Percentiles rank a stretch among this genome's conserved stretches.
Conservation (phyloP, 1,140 invertebrate genomes). For the Lordiphosa clarofinis region DNA sequence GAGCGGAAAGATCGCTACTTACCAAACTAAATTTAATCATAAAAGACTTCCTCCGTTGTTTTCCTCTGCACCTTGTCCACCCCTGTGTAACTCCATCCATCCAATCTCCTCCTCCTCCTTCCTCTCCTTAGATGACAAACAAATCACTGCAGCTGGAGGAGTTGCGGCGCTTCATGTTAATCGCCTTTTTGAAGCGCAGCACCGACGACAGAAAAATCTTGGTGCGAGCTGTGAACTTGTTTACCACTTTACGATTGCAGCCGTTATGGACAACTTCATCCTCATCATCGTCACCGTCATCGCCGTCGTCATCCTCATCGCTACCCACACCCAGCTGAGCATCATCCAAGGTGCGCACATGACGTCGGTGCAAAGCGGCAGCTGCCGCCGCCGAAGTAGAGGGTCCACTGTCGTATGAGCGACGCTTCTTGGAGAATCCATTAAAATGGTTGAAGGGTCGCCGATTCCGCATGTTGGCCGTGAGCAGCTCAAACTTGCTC, state of each 20-base stretch:
- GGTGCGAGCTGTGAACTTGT: conserved; percentile 67
- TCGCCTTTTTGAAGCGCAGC: conserved; percentile 65
- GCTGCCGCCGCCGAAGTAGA: conserved; percentile 39
- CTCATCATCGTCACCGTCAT: conserved; percentile 6
- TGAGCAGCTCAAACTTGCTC: conserved; percentile 62
- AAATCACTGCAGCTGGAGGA: conserved; percentile 76
- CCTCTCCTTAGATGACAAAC: conserved; percentile 65
- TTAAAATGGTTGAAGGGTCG: conserved; percentile 4
- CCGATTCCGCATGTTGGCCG: conserved; percentile 20
- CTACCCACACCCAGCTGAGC: conserved; percentile 17
- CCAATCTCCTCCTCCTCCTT: neutral
- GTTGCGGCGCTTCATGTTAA: conserved; percentile 65
- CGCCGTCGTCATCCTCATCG: conserved; percentile 1
- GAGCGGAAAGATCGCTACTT: too few relatives aligned
- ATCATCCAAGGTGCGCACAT: conserved; percentile 26
- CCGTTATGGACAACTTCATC: conserved; percentile 1
- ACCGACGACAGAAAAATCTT: conserved; percentile 69
- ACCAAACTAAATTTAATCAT: too few relatives aligned
- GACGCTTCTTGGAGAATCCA: conserved; percentile 10
- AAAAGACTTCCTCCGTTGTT: neutral
- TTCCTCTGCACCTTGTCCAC: neutral
- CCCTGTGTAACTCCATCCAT: neutral
- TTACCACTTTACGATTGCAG: conserved; percentile 71
- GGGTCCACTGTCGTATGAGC: conserved; percentile 27
- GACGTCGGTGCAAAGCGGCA: conserved; percentile 19